Percentiles rank a stretch among this genome's conserved stretches.
Evolutionary conservation across 2,797 vertebrate species (phyloP).

Genomic region (Botia kubotai): DNA sequence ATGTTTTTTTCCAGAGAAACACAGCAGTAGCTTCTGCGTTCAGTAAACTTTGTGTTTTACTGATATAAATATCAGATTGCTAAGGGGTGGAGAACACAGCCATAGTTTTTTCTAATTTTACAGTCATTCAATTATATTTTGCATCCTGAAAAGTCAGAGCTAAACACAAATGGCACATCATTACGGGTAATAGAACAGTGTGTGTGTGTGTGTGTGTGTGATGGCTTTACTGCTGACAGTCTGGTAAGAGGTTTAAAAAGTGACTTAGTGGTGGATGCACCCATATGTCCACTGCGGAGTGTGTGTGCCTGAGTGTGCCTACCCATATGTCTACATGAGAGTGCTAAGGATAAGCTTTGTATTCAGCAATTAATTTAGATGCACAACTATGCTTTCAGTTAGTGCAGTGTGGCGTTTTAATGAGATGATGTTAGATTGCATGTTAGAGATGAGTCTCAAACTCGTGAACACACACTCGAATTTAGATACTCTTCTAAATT

Average conservation of each 20-base stretch:
- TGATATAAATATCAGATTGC: slow-evolving; percentile 41
- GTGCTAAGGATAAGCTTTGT: slow-evolving; percentile 34
- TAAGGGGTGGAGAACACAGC: slow-evolving; percentile 36
- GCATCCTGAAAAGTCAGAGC: slow-evolving; percentile 17
- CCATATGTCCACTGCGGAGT: slow-evolving; percentile 54
- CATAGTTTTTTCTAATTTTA: slow-evolving; percentile 42
- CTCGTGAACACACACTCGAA: neutral
- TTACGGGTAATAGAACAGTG: slow-evolving; percentile 22
- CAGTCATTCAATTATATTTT: slow-evolving; percentile 51
- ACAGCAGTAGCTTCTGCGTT: slow-evolving; percentile 27
- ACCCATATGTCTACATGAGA: slow-evolving; percentile 41
- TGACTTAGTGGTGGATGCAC: slow-evolving; percentile 57
- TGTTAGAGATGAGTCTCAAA: neutral
- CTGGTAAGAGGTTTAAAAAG: slow-evolving; percentile 59
- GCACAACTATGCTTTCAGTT: neutral
- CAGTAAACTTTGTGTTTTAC: slow-evolving; percentile 25
- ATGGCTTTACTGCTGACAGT: slow-evolving; percentile 50
- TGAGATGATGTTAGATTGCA: neutral
- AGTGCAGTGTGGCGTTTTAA: neutral
- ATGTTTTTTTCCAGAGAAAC: slow-evolving; percentile 31
- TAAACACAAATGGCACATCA: slow-evolving; percentile 45
- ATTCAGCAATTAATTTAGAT: slow-evolving; percentile 33
- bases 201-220: slow-evolving; percentile 21
- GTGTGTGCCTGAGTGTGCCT: slow-evolving; percentile 30
- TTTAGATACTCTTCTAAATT: neutral